Conservation (phyloP, 2,113 vertebrate species). For the Callocephalon fimbriatum region DNA sequence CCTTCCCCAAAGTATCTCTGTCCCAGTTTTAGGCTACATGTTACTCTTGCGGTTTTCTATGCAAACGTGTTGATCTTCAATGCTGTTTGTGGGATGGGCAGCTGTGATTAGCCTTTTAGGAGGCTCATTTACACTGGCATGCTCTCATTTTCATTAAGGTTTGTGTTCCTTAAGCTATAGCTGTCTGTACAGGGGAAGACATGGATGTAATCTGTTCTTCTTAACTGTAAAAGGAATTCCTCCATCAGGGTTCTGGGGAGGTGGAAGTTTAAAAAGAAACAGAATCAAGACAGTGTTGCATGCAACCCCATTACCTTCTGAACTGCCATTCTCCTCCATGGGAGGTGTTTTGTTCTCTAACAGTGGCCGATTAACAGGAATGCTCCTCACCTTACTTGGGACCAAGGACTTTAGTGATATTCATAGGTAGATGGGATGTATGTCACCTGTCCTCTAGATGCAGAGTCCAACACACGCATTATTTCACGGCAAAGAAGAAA, state of each 20-base stretch:
- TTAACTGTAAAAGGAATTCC: constrained; percentile 1
- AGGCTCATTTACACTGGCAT: not conserved
- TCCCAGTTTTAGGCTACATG: not conserved
- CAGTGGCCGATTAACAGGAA: constrained; percentile 15
- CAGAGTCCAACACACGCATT: constrained; percentile 8
- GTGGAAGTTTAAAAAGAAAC: constrained; percentile 24
- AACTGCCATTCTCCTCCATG: constrained; percentile 46
- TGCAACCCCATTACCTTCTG: constrained; percentile 9
- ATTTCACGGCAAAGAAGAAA: constrained; percentile 66
- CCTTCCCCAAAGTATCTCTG: not conserved
- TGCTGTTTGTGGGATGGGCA: not conserved
- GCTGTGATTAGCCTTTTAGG: constrained; percentile 28
- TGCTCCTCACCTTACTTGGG: constrained; percentile 27
- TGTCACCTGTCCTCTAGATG: constrained; percentile 29
- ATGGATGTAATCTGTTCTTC: not conserved
- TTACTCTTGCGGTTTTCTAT: not conserved
- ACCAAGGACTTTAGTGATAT: constrained; percentile 1
- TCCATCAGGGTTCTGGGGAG: not conserved
- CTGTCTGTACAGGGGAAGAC: constrained; percentile 45
- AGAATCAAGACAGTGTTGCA: not conserved
- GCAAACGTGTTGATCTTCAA: not conserved
- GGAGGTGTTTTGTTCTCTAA: constrained; percentile 45
- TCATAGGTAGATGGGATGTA: constrained; percentile 13
- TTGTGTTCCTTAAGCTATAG: not conserved
- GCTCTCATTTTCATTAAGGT: not conserved